A percentile compares a stretch with the other conserved stretches of the same genome.
phyloP scores from a whole-genome alignment of 2,888 invertebrate genomes.

The Scrobipalpa atriplicella region DNA sequence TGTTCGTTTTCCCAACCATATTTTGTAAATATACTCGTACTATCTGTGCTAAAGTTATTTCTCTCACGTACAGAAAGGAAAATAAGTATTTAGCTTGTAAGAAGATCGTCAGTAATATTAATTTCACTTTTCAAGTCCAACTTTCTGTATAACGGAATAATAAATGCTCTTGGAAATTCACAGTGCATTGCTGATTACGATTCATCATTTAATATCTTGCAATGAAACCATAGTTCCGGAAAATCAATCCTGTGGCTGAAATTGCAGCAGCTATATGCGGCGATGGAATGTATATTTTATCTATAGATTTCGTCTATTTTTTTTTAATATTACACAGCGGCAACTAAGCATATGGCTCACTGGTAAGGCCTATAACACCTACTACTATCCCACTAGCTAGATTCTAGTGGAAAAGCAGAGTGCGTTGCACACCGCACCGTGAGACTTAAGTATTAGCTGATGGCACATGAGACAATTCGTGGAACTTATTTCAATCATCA shows the following conservation, averaged over 20 bases:
- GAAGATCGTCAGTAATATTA: no score
- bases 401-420: no score
- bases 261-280: not conserved
- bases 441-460: no score
- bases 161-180: not conserved
- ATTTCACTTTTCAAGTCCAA: no score
- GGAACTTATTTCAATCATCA: no score
- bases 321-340: no score
- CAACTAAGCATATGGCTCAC: no score
- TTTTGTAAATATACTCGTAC: no score
- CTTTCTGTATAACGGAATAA: not conserved
- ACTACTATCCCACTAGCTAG: no score
- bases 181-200: not conserved
- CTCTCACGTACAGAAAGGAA: conserved; percentile 60
- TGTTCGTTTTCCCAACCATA: conserved; percentile 51
- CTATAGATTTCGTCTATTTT: not conserved
- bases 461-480: no score
- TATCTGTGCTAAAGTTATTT: conserved; percentile 58
- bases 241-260: not conserved
- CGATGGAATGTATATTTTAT: not conserved
- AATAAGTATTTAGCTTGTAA: conserved; percentile 39
- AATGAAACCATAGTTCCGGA: not conserved
- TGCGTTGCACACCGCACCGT: no score
- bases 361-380: no score
- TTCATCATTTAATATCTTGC: not conserved